phyloP scores from a whole-genome alignment of 2,797 vertebrate species.

The Catamblyrhynchus diadema region DNA sequence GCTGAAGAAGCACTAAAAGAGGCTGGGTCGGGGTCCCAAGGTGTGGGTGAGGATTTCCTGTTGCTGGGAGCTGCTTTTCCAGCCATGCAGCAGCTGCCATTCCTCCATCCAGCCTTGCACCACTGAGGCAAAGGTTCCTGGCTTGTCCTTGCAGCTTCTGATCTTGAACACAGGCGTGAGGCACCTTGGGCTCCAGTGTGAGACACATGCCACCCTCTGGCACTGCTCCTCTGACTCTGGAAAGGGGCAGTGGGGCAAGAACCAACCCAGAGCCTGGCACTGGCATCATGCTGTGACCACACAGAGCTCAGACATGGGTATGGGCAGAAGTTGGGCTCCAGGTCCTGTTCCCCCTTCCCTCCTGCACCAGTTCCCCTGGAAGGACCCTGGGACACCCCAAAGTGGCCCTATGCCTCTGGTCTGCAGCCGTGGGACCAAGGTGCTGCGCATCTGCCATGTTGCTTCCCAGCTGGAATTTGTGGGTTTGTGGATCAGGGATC shows the following conservation, averaged over 20 bases:
- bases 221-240: neutral
- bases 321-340: neutral
- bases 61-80: neutral
- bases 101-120: neutral
- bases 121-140: neutral
- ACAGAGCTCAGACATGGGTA: neutral
- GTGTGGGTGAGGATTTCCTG: neutral
- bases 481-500: fast-evolving
- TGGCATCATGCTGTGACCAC: neutral
- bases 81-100: neutral
- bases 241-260: neutral
- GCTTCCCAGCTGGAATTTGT: neutral
- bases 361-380: neutral
- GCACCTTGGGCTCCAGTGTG: neutral
- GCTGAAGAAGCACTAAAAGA: neutral
- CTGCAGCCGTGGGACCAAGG: fast-evolving
- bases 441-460: fast-evolving
- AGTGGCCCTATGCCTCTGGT: fast-evolving
- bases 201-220: neutral
- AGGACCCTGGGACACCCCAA: neutral
- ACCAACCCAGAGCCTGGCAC: neutral
- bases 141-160: neutral
- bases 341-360: neutral
- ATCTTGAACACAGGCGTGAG: neutral
- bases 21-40: neutral